Percentiles rank a stretch among this genome's conserved stretches.
phyloP scores from a whole-genome alignment of 1,140 invertebrate genomes.

The Zaprionus gabonicus region DNA sequence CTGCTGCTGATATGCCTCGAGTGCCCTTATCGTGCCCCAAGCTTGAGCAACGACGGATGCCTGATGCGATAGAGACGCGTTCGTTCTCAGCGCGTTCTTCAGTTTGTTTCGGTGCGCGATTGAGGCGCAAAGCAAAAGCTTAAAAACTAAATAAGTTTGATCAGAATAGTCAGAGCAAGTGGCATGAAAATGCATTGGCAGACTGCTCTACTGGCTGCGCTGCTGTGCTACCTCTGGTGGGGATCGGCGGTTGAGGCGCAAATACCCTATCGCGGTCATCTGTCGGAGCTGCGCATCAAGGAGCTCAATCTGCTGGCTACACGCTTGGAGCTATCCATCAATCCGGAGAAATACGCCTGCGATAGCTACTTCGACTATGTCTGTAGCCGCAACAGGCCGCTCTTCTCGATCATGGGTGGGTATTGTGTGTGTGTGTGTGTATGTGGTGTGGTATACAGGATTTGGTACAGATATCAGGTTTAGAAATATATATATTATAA shows the following conservation, averaged over 20 bases:
- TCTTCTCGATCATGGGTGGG: constrained; percentile 78
- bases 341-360: constrained; percentile 70
- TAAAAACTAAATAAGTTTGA: neutral
- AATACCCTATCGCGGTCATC: constrained; percentile 56
- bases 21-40: constrained; percentile 51
- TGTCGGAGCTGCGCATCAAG: constrained; percentile 69
- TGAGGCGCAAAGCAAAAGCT: constrained; percentile 7
- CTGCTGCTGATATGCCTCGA: constrained; percentile 49
- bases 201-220: constrained; percentile 7
- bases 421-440: neutral
- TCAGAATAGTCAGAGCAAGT: neutral
- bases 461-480: neutral
- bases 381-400: constrained; percentile 71
- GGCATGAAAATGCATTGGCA: constrained; percentile 7
- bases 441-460: neutral
- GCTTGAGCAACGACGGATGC: constrained; percentile 37
- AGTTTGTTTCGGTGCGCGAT: constrained; percentile 42
- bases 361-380: constrained; percentile 78
- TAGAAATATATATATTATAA: too few species aligned
- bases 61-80: constrained; percentile 27
- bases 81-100: constrained; percentile 14
- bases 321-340: constrained; percentile 65
- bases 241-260: constrained; percentile 26
- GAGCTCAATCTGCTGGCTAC: constrained; percentile 61
- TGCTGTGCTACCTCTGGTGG: constrained; percentile 23